Evolutionary conservation across 2,888 invertebrate species (phyloP), one percentile per base, ranked within the genome.

Genomic region (Choristoneura rosaceana): DNA sequence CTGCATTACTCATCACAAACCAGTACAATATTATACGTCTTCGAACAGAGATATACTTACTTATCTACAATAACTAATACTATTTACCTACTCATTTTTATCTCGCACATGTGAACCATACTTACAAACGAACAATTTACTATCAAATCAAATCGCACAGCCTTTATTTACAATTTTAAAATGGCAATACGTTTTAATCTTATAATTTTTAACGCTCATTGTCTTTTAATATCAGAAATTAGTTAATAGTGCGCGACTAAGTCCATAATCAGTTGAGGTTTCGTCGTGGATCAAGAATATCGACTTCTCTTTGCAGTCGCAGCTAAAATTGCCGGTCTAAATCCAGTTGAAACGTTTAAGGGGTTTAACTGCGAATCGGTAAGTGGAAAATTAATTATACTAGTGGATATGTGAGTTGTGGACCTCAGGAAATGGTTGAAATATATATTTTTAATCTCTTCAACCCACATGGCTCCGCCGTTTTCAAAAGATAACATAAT

Each of bases 211-310:
- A 12, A 47, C 47, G n/a, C n/a, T n/a, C 47, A 47, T 47, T 47
- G 47, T 47, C 47, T 47, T 43, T 47, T 47, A 47, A n/a, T 47
- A 47, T 47, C 14, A n/a, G n/a, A 47, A 47, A 47, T 47, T 47
- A 47, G 47, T n/a, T 47, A n/a, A 47, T n/a, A n/a, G 47, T 5
- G n/a, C 47, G 47, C n/a, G n/a, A n/a, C 47, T n/a, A n/a, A 47
- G 14, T 47, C 12, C 0, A 45, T 47, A n/a, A 47, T 47, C 47
- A 47, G 47, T n/a, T 47, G 47, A 47, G 4, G 47, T 47, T 47
- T 47, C 47, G 5, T n/a, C 4, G 14, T 47, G 47, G 45, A 5
- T n/a, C 5, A n/a, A 47, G 14, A 1, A 47, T 47, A 47, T 47
- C 47, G 47, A 5, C 14, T n/a, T 47, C n/a, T 47, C 47, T n/a